phyloP scores from a whole-genome alignment of 92 coral and sea anemone species.

The Phenganax marumi region DNA sequence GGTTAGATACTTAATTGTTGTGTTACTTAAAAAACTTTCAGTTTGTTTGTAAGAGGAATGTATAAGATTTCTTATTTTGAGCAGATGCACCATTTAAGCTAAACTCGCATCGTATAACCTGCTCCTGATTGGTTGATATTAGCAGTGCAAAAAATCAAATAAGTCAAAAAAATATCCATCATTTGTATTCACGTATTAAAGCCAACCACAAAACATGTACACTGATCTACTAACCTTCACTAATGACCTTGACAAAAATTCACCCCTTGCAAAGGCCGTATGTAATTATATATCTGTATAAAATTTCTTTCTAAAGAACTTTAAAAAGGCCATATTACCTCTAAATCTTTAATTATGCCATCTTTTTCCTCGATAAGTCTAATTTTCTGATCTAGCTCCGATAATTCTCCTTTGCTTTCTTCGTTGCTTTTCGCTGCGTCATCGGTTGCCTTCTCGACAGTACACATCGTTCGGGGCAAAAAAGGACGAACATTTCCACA shows the following conservation, averaged over 20 bases:
- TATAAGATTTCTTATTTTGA: too few relatives aligned
- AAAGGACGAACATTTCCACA: background rate
- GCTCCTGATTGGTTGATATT: too few relatives aligned
- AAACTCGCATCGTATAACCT: too few relatives aligned
- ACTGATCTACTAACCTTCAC: background rate
- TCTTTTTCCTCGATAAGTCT: slow-evolving; percentile 76
- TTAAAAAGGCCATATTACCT: slow-evolving; percentile 54
- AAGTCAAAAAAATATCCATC: too few relatives aligned
- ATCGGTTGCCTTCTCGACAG: slow-evolving; percentile 26
- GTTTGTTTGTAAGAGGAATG: too few relatives aligned
- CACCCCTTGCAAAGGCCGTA: background rate
- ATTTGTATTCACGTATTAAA: too few relatives aligned
- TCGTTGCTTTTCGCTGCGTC: slow-evolving; percentile 38
- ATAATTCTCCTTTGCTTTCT: slow-evolving; percentile 36
- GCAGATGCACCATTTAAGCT: too few relatives aligned
- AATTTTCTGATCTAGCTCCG: slow-evolving; percentile 62
- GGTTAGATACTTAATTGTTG: too few relatives aligned
- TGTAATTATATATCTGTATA: background rate
- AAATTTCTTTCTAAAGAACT: background rate
- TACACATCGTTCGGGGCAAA: slow-evolving; percentile 32
- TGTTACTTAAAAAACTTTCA: too few relatives aligned
- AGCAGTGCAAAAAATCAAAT: too few relatives aligned
- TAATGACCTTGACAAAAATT: background rate
- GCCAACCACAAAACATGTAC: background rate
- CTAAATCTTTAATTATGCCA: slow-evolving; percentile 72